Conservation (phyloP, 2,888 invertebrate genomes). For the Bruchidius siliquastri region DNA sequence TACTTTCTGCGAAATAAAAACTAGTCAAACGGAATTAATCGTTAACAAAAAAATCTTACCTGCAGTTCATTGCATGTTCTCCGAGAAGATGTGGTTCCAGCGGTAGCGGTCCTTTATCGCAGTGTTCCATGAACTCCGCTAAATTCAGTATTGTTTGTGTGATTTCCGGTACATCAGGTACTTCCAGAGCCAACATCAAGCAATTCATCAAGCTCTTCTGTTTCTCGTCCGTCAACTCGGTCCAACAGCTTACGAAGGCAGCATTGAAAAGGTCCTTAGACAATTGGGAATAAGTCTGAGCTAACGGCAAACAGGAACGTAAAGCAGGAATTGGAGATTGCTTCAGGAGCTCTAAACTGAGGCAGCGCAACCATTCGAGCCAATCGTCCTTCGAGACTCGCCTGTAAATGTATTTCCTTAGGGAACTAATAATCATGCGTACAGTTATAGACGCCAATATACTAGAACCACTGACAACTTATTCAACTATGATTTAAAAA, state of each 20-base stretch:
- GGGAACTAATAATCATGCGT: too few relatives aligned
- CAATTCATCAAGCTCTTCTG: constrained; percentile 75
- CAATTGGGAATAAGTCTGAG: constrained; percentile 93
- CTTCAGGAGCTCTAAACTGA: constrained; percentile 89
- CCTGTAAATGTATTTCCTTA: background rate
- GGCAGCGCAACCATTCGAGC: constrained; percentile 91
- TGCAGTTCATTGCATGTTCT: constrained; percentile 90
- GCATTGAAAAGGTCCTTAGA: constrained; percentile 96
- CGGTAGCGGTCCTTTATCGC: constrained; percentile 92
- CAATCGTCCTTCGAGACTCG: constrained; percentile 71
- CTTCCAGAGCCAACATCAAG: constrained; percentile 82
- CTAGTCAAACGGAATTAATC: background rate
- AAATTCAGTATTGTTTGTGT: constrained; percentile 95
- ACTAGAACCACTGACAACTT: too few relatives aligned
- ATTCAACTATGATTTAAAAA: too few relatives aligned
- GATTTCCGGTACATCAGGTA: constrained; percentile 91
- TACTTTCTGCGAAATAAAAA: background rate
- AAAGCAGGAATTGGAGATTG: constrained; percentile 94
- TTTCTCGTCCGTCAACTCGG: constrained; percentile 77
- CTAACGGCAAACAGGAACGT: constrained; percentile 83
- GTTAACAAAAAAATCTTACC: constrained; percentile 50
- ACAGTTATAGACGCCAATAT: too few relatives aligned
- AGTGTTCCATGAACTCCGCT: constrained; percentile 99
- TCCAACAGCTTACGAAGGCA: constrained; percentile 99
- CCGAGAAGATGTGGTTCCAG: constrained; percentile 83